Conservation (phyloP, 2,888 invertebrate species). For the Cyrtodaria siliqua region DNA sequence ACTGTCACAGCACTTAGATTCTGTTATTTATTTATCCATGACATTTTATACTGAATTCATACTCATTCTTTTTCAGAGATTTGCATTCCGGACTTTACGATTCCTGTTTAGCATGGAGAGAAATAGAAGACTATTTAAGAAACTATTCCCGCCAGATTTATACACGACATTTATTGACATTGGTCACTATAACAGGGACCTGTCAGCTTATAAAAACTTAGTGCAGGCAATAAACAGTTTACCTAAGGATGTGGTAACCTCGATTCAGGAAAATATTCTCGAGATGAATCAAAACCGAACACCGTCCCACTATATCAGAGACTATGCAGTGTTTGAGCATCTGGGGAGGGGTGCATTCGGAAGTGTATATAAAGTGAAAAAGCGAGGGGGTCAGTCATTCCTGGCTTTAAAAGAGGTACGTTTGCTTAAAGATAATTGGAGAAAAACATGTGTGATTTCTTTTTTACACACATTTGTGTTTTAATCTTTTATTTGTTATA, state of each 20-base stretch:
- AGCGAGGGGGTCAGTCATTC: slow-evolving; percentile 82
- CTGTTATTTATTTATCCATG: too few relatives aligned
- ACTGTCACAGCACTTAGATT: too few relatives aligned
- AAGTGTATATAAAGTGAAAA: slow-evolving; percentile 86
- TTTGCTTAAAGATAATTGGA: too few relatives aligned
- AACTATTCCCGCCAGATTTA: slow-evolving; percentile 85
- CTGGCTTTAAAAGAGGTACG: slow-evolving; percentile 86
- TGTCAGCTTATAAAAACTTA: slow-evolving; percentile 82
- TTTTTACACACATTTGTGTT: too few relatives aligned
- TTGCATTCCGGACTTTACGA: slow-evolving; percentile 86
- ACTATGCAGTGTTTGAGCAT: slow-evolving; percentile 86
- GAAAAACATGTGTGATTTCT: too few relatives aligned
- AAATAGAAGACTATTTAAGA: slow-evolving; percentile 85
- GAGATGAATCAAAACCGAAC: slow-evolving; percentile 82
- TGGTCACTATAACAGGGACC: slow-evolving; percentile 86
- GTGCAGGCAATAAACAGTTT: slow-evolving; percentile 82
- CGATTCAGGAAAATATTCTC: slow-evolving; percentile 80
- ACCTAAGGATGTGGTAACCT: slow-evolving; percentile 72
- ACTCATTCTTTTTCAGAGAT: slow-evolving; percentile 83
- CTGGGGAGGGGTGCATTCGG: slow-evolving; percentile 87
- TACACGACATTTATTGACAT: slow-evolving; percentile 86
- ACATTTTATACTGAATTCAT: too few relatives aligned
- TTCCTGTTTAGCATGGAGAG: slow-evolving; percentile 86
- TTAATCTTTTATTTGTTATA: too few relatives aligned
- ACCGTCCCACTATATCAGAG: slow-evolving; percentile 83